Evolutionary conservation across 2,797 vertebrate genomes (phyloP), one percentile per base, ranked within the genome.

Genomic region (Semotilus atromaculatus): DNA sequence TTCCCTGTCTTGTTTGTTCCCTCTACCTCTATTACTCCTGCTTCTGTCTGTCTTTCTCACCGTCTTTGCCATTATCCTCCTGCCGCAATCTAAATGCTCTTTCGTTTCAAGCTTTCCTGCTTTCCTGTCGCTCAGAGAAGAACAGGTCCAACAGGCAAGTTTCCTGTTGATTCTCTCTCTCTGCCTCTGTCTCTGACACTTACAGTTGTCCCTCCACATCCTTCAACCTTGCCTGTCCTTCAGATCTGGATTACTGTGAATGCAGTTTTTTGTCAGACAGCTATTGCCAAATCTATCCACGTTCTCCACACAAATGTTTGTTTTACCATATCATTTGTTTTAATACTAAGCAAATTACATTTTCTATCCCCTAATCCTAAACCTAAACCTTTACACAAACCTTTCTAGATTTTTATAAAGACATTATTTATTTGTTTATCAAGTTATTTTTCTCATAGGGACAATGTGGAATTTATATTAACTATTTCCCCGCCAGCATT

Each of bases 21-120:
- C 81, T 66, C 74, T 16, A 29, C 34, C 40, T 45, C 77, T 88
- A 86, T 55, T 79, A 85, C 89, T 85, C 86, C 88, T 89, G 83
- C 90, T 88, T 89, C 88, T 89, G 88, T 86, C 85, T 84, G 40
- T 79, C 80, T 74, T 76, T 73, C 16, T 26, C 29, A n/a, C 58
- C 4, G 34, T 68, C 60, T 11, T 43, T 71, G 67, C 60, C n/a
- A 48, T 53, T 77, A 51, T 74, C 71, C 26, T 55, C 66, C 60
- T 40, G 23, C 31, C 34, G 34, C 67, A 81, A 31, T 74, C 62
- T 79, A 79, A 80, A 85, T 45, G 10, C 40, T 40, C 48, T 51
- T 68, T 64, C 67, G 58, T 85, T 70, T 84, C 51, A 62, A 82
- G n/a, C 48, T 51, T 72, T 79, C 55, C 51, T 70, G n/a, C 48